These are phyloP conservation scores for Medauroidea extradentata DNA, from an alignment of 1,140 invertebrate genomes.

Conservation along the genomic window DNA sequence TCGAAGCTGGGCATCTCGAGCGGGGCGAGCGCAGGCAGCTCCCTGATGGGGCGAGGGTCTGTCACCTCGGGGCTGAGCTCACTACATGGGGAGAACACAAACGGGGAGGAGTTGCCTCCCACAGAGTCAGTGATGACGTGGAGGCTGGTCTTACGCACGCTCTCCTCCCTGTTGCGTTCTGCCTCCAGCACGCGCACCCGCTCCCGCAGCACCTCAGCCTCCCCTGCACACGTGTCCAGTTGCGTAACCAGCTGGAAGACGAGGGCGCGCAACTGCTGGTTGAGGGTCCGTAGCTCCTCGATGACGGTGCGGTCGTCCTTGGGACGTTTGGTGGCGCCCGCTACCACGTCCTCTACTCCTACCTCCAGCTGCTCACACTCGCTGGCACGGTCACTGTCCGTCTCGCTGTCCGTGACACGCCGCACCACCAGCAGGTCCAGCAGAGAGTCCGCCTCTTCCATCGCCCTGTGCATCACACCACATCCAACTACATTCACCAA, in stretches of 20 bases:
- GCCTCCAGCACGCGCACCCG: conserved; percentile 46
- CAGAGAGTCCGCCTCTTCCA: conserved; percentile 59
- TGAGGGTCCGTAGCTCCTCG: conserved; percentile 56
- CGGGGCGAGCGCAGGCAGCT: conserved; percentile 48
- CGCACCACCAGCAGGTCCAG: conserved; percentile 42
- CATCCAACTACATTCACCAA: too few species aligned
- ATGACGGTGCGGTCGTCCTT: conserved; percentile 54
- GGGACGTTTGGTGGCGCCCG: conserved; percentile 47
- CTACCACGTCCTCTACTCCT: conserved; percentile 22
- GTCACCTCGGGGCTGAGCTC: conserved; percentile 40
- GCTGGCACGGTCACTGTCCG: conserved; percentile 24
- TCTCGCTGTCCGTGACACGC: conserved; percentile 28
- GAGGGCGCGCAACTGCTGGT: conserved; percentile 51
- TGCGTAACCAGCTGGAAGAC: conserved; percentile 53
- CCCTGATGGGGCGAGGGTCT: conserved; percentile 26
- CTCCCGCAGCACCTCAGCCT: conserved; percentile 50
- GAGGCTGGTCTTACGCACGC: conserved; percentile 20
- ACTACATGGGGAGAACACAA: conserved; percentile 41
- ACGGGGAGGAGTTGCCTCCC: conserved; percentile 38
- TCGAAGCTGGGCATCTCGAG: conserved; percentile 55
- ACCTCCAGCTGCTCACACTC: conserved; percentile 26
- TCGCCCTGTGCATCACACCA: conserved; percentile 45
- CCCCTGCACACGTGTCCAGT: conserved; percentile 54
- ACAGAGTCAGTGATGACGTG: conserved; percentile 39
- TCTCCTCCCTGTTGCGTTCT: conserved; percentile 18